phyloP scores from a whole-genome alignment of 2,888 invertebrate species.

The Andrena hattorfiana region DNA sequence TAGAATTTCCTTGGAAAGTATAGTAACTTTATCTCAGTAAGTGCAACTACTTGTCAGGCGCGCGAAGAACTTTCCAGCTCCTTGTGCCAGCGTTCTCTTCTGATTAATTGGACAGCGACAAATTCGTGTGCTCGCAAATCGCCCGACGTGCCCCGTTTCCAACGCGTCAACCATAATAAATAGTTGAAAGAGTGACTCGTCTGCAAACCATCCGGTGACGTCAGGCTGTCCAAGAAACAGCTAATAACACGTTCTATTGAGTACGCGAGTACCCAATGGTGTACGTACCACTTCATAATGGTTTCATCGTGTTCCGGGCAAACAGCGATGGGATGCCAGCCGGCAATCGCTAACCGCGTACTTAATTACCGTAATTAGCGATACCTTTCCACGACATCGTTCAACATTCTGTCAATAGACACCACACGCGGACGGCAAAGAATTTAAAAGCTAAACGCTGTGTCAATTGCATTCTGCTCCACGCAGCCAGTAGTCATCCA shows the following conservation, averaged over 20 bases:
- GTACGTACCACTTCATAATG: constrained; percentile 66
- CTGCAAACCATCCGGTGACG: constrained; percentile 46
- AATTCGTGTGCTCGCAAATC: constrained; percentile 27
- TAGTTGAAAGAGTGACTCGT: constrained; percentile 67
- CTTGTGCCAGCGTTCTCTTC: neutral
- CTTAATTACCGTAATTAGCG: constrained; percentile 49
- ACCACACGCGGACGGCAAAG: neutral
- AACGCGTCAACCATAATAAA: constrained; percentile 61
- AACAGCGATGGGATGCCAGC: constrained; percentile 48
- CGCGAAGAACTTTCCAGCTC: neutral
- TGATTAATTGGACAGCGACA: constrained; percentile 31
- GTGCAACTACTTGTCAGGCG: neutral
- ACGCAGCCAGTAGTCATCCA: neutral
- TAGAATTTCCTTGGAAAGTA: too few relatives aligned
- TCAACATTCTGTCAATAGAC: constrained; percentile 34
- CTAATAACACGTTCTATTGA: constrained; percentile 74
- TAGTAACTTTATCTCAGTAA: too few relatives aligned
- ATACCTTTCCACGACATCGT: constrained; percentile 30
- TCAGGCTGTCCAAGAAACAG: constrained; percentile 62
- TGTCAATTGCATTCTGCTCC: neutral
- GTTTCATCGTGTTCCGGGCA: constrained; percentile 55
- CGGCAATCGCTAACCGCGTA: constrained; percentile 31
- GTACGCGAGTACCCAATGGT: constrained; percentile 72
- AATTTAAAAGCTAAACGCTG: neutral
- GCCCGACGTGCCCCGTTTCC: constrained; percentile 14